Evolutionary conservation across 2,888 invertebrate genomes (phyloP), one percentile per base, ranked within the genome.

Genomic region (Mechanitis messenoides): DNA sequence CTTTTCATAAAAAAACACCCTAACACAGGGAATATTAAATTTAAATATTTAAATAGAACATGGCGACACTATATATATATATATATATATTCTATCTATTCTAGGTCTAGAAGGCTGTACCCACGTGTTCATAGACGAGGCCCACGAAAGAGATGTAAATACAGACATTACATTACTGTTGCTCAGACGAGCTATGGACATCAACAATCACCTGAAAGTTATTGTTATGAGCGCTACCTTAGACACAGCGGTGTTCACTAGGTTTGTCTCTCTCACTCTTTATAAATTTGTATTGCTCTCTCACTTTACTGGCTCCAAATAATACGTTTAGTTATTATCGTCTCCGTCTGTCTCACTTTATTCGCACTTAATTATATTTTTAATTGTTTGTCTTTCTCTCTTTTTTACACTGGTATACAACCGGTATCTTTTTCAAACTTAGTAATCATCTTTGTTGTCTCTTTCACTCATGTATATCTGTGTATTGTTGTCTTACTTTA

Each of bases 171-270:
- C 93, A 0, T 73, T 94, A 63, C 85, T 92, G 33, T 75, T 94
- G 3, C 70, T 94, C 12, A 92, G 91, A 69, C 80, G 91, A 20
- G 91, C 92, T 0, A 59, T 94, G 53, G 60, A 80, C 0, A 66
- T 80, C 3, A 94, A 94, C 75, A 83, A 88, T 0, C 67, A 82
- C 0, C 73, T 95, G 1, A 93, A 91, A 73, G 72, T 95, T 0
- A 74, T 94, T 3, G 79, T 95, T 0, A 95, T 95, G 95, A 95
- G 94, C 66, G 95, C 95, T 0, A 94, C 95, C 0, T 81, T 95
- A 7, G 92, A 94, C 67, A 90, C 91, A 0, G 85, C 86, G 3
- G 83, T 93, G 2, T 93, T 94, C 73, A 91, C 92, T 58, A 80
- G 85, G 74, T 94, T 91, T 72, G 92, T 55, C n/a, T 47, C 47